phyloP scores from a whole-genome alignment of 2,888 invertebrate genomes.

The Seladonia tumulorum region DNA sequence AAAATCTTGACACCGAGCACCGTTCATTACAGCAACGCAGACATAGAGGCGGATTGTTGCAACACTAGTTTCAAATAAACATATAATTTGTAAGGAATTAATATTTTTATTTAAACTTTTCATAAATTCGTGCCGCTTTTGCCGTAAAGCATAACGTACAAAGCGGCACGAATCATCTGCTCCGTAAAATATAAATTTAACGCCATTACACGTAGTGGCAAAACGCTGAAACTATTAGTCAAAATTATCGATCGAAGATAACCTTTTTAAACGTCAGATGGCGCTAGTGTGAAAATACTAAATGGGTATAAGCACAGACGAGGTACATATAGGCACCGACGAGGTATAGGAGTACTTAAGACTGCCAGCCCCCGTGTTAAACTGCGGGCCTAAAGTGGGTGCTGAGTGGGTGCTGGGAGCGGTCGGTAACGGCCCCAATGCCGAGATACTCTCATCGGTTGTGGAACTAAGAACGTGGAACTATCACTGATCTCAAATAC shows the following conservation, averaged over 20 bases:
- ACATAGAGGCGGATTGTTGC: not conserved
- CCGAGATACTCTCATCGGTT: too few species aligned
- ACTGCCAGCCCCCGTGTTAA: too few species aligned
- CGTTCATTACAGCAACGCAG: constrained; percentile 2
- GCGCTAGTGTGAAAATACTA: not conserved
- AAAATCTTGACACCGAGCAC: constrained; percentile 18
- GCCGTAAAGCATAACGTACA: not conserved
- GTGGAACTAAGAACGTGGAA: too few species aligned
- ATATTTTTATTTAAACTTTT: not conserved
- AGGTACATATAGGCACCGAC: too few species aligned
- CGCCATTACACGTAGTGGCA: not conserved
- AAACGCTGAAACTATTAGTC: not conserved
- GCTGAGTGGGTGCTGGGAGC: too few species aligned
- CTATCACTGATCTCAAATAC: too few species aligned
- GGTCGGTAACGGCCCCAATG: too few species aligned
- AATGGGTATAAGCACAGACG: too few species aligned
- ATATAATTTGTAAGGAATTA: not conserved
- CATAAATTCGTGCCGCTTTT: not conserved
- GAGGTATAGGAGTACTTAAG: too few species aligned
- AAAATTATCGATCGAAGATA: not conserved
- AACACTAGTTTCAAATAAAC: constrained; percentile 8
- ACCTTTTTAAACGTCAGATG: not conserved
- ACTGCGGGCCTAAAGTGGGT: too few species aligned
- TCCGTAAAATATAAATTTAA: not conserved
- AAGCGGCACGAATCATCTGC: not conserved